A percentile compares a stretch with the other conserved stretches of the same genome.
These are phyloP conservation scores for Terebella lapidaria DNA, from an alignment of 2,888 invertebrate species.

Conservation along the genomic window DNA sequence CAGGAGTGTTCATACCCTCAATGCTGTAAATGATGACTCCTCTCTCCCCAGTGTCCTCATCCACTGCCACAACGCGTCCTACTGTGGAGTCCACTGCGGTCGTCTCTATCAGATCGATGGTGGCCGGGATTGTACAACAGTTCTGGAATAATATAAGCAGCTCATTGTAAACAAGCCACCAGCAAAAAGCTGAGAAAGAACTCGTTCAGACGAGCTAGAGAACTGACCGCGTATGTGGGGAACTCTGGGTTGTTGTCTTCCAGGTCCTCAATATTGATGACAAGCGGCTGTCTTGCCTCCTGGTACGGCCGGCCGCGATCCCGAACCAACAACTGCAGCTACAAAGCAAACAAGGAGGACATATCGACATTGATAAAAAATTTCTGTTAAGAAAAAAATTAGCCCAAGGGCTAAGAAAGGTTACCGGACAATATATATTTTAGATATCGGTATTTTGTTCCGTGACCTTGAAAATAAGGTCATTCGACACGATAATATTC, in stretches of 20 bases:
- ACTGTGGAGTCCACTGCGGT: not conserved
- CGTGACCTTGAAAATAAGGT: too few species aligned
- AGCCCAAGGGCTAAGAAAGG: too few species aligned
- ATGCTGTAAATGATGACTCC: constrained; percentile 26
- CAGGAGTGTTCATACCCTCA: too few species aligned
- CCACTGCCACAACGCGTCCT: constrained; percentile 11
- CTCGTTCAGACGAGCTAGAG: not conserved
- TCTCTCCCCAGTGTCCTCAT: constrained; percentile 12
- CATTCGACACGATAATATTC: too few species aligned
- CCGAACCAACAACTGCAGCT: constrained; percentile 13
- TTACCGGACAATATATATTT: too few species aligned
- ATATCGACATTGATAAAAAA: too few species aligned
- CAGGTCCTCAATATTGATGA: constrained; percentile 9
- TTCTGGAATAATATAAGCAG: constrained; percentile 8
- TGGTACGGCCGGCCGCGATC: constrained; percentile 10
- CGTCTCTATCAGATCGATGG: constrained; percentile 5
- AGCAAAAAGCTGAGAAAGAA: not conserved
- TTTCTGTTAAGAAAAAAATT: too few species aligned
- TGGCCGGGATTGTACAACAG: constrained; percentile 13
- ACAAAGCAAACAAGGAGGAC: not conserved
- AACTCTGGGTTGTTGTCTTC: constrained; percentile 17
- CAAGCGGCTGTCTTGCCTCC: constrained; percentile 5
- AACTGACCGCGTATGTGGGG: constrained; percentile 11
- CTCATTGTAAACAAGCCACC: too few species aligned
- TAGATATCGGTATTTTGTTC: too few species aligned